Base-by-base conservation (phyloP, 1,140 invertebrate genomes). In the Meloidogyne exigua region DNA sequence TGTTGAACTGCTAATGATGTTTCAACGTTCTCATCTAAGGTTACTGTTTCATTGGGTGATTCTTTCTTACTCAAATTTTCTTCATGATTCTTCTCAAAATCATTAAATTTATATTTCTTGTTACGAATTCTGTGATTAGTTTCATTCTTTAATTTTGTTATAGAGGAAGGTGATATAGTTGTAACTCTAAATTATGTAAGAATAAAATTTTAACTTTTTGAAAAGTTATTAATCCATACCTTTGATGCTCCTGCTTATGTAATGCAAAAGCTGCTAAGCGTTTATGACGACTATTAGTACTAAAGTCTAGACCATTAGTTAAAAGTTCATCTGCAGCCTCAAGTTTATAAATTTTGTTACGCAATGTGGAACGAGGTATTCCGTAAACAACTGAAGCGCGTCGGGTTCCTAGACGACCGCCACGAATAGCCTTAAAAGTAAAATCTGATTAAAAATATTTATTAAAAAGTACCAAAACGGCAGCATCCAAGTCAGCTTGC, bases 311-410 rank as follows among this genome's bases (percentile, higher is more conserved):
- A 21, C 49, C 49, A 57, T n/a, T 57, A n/a, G 49, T 57, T n/a
- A 57, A 57, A 57, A 57, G 49, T 57, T 88, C 84, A 92, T 82
- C 83, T 13, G 79, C 92, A 88, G 92, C 89, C 44, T 92, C 92
- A 84, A 94, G 89, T 88, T 95, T 95, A 90, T 93, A 95, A 25
- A 91, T 90, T 90, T 97, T 97, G 89, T 96, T 96, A 63, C 95
- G 91, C 9, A 98, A 90, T 2, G 95, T 96, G 72, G 95, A 96
- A 72, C 95, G 90, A 5, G 95, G 95, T 87, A 97, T 95, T 75
- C 94, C 94, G 88, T 97, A 97, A 78, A 96, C 92, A 36, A 94
- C 93, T 44, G 95, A 93, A 0, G 95, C 94, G 76, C 95, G 90
- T 42, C 95, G 89, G 1, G 94, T 95, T 67, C 94, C 95, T 75